Evolutionary conservation across 2,113 vertebrate species (phyloP), one percentile per base, ranked within the genome.

Genomic region (Lonchura striata): DNA sequence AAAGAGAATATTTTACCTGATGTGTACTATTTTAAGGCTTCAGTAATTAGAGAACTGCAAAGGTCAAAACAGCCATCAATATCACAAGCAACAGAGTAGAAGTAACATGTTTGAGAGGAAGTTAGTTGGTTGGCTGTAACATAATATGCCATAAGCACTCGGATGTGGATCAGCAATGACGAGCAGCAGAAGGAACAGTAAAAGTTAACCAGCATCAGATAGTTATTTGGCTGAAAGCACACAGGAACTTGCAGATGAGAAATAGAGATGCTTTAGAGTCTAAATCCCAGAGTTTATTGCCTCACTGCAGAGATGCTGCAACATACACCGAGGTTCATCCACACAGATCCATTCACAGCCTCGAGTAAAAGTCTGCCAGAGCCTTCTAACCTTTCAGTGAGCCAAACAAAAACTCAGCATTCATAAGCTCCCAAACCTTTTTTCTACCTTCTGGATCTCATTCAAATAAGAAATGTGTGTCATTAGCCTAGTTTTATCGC

Each of bases 31-130:
- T 96, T 95, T 96, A 95, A 91, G 86, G 88, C 87, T 88, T 90
- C 77, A 23, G 92, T 96, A 95, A 97, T 96, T 96, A 96, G 81
- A 96, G 94, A 93, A 94, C 82, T 90, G 88, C 82, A 84, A 80
- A 96, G 96, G 96, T 97, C 93, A 96, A 86, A 94, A 96, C 89
- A 97, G 86, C 92, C 96, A 96, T 97, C 96, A 96, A 96, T 97
- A 97, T 96, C 92, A 80, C 1, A 7, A 96, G 86, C 95, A 96
- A 86, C 92, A 94, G 92, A 90, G 91, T 95, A 97, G 94, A 97
- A 96, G 84, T 97, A 97, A 96, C 92, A 75, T 70, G 84, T 92
- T 96, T 90, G 86, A 96, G 87, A 91, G 92, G 96, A 96, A 96
- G 94, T 96, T 95, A 68, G 86, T 92, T 94, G 79, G 82, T 90